These are phyloP conservation scores for Ammodytes marinus DNA, from an alignment of 2,113 vertebrate genomes.

Conservation along the genomic window DNA sequence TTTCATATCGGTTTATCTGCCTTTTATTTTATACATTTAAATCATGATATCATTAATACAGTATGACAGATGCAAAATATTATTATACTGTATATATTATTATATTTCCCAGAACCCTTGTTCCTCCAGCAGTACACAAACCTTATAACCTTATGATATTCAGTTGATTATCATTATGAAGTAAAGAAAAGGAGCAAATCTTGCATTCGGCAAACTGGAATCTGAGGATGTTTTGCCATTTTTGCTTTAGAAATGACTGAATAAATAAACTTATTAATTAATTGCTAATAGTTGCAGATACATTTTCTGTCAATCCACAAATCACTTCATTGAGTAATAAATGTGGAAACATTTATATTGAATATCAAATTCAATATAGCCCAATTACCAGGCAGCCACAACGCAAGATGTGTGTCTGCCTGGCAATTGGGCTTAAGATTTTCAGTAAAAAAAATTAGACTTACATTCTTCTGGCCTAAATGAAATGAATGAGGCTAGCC, in stretches of 20 bases:
- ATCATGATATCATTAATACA: not conserved
- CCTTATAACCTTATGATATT: not conserved
- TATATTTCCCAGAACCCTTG: not conserved
- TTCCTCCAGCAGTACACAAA: not conserved
- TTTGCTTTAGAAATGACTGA: not conserved
- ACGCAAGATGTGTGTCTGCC: slow-evolving; percentile 32
- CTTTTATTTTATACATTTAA: not conserved
- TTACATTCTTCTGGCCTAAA: slow-evolving; percentile 68
- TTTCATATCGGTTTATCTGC: not conserved
- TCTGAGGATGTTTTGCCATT: not conserved
- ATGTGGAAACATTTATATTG: not conserved
- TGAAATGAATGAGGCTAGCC: slow-evolving; percentile 75
- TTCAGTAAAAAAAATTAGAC: slow-evolving; percentile 67
- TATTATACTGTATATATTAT: not conserved
- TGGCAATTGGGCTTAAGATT: slow-evolving; percentile 55
- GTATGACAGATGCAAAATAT: not conserved
- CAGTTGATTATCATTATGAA: not conserved
- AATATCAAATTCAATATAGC: not conserved
- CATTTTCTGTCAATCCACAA: not conserved
- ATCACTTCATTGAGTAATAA: not conserved
- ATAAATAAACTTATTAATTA: not conserved
- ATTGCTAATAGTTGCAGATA: not conserved
- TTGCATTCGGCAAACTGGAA: not conserved
- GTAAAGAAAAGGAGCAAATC: not conserved
- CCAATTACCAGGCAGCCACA: slow-evolving; percentile 31